Evolutionary conservation across 2,113 vertebrate genomes (phyloP), one percentile per base, ranked within the genome.

Genomic region (Pogona vitticeps): DNA sequence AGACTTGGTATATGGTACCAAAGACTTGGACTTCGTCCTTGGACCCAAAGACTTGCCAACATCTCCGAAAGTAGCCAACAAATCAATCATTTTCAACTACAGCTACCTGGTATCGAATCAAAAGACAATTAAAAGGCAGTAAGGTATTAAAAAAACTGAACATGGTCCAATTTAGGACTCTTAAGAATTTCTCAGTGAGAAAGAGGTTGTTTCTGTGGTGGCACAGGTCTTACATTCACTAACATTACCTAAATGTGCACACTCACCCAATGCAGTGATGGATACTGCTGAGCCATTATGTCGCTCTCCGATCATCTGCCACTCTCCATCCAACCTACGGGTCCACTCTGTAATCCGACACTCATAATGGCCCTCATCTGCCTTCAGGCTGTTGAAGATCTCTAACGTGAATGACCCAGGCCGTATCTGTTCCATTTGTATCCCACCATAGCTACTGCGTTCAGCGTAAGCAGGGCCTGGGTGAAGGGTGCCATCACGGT

Each of bases 241-340:
- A 42, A 38, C 14, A 33, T 52, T 67, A 5, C n/a, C 46, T 33
- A 76, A 42, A 76, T 33, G 28, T 90, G 2, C 1, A 75, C 84
- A 94, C 98, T 97, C 93, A 99, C 99, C 99, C 0, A 99, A 97
- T 67, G 98, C 97, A 59, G 97, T 98, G 89, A 99, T 97, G 42
- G 97, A 96, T 94, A 99, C 70, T 0, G 89, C 88, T 38, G 96
- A 97, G 92, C 93, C 93, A 36, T 95, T 91, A 0, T 97, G 94
- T 82, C 96, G 96, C 81, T 99, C 97, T 68, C 98, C 98, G 26
- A 98, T 96, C 46, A 97, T 95, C 95, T 98, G 97, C 99, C 98
- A 99, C 91, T 96, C 96, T 76, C 97, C 96, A 46, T 98, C 97
- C 56, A 95, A 93, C 0, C 96, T 97, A 85, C 96, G 96, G 0